Base-by-base conservation (phyloP, 1,140 invertebrate genomes). In the Saccostrea cuccullata region DNA sequence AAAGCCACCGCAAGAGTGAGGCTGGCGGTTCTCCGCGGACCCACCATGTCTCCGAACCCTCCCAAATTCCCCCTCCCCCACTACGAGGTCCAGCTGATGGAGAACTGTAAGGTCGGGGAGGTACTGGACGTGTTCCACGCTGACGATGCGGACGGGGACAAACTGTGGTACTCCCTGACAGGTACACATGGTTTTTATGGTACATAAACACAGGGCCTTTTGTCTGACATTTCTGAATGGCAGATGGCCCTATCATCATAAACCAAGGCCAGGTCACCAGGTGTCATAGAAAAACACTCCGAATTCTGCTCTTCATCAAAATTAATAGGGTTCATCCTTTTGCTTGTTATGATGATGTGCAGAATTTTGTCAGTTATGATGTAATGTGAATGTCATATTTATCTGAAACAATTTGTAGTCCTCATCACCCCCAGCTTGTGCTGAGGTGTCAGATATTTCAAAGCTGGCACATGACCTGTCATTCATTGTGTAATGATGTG, bases 81-180 rank as follows among this genome's bases (percentile, higher is more conserved):
- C 91, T 96, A 96, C 91, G 95, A 96, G 58, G 96, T 97, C 56
- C 96, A 97, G 93, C 96, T 98, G 15, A 97, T 97, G 20, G 98
- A 99, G 95, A 97, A 97, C 91, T 98, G 98, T 94, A 96, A 96
- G 90, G 96, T 98, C 11, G 97, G 97, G 12, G 97, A 97, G 94
- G 95, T 98, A 84, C 97, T 99, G 0, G 96, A 97, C 15, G 95
- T 98, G 30, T 96, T 98, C 85, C 96, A 97, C 91, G 98, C 98
- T 0, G 95, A 96, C 11, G 98, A 99, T 95, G 96, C 96, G 82
- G 98, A 99, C 92, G 96, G 96, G 55, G 97, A 98, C 93, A 96
- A 96, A 77, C 94, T 99, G 67, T 99, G 98, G 97, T 99, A 97
- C 94, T 97, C 97, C 91, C 99, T 99, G 89, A 96, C 97, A 77